Conservation (phyloP, 2,113 vertebrate species). For the Microcebus tavaratra region DNA sequence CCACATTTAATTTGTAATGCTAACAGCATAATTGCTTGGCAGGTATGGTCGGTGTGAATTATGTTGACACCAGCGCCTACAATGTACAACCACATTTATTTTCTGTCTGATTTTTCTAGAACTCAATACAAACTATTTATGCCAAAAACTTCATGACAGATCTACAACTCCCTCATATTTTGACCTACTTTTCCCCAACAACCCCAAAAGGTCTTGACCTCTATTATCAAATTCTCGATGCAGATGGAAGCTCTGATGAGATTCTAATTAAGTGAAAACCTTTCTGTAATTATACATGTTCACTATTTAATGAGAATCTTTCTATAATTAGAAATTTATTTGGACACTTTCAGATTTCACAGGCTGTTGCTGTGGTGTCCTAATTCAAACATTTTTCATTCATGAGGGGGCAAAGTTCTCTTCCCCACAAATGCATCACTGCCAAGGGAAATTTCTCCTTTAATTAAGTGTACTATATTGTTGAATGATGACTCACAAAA, state of each 20-base stretch:
- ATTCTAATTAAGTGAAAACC: conserved; percentile 82
- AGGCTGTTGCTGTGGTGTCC: conserved; percentile 5
- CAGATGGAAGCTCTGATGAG: conserved; percentile 79
- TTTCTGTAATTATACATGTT: conserved; percentile 82
- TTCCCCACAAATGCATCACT: conserved; percentile 65
- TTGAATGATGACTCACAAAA: conserved; percentile 44
- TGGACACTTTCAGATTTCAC: conserved; percentile 75
- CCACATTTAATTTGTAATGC: neutral
- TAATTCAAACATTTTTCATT: conserved; percentile 75
- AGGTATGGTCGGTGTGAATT: neutral
- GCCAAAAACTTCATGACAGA: conserved; percentile 43
- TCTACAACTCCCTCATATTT: conserved; percentile 36
- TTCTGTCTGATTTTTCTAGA: conserved; percentile 29
- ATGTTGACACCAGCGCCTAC: neutral
- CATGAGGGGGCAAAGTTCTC: conserved; percentile 69
- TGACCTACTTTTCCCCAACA: conserved; percentile 75
- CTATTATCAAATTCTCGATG: conserved; percentile 79
- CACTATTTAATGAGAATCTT: conserved; percentile 78
- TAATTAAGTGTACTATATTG: conserved; percentile 68
- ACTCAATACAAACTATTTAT: conserved; percentile 66
- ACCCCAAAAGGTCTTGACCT: conserved; percentile 74
- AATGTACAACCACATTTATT: conserved; percentile 51
- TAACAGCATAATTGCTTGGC: neutral
- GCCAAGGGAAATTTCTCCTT: conserved; percentile 67
- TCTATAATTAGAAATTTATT: conserved; percentile 81